Percentiles rank a stretch among this genome's conserved stretches.
These are phyloP conservation scores for Sorex maritimensis DNA, from an alignment of 2,797 vertebrate genomes.

Conservation along the genomic window DNA sequence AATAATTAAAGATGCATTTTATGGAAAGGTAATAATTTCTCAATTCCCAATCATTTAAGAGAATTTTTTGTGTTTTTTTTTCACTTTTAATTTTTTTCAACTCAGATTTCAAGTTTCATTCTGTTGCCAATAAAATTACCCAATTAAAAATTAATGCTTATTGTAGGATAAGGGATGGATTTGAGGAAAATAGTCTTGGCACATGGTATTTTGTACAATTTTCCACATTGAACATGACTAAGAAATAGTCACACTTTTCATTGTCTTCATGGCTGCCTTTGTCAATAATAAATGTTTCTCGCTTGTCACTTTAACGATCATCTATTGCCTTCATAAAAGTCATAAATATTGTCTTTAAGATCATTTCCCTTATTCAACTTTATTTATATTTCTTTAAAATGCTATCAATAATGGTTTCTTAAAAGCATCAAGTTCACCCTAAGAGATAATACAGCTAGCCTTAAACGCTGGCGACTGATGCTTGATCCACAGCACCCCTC, in stretches of 20 bases:
- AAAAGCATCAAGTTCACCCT: too few relatives aligned
- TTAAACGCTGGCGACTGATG: too few relatives aligned
- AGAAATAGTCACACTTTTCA: neutral
- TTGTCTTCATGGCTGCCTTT: too few relatives aligned
- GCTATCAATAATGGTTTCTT: too few relatives aligned
- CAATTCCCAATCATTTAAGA: neutral
- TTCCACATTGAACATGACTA: neutral
- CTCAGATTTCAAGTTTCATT: neutral
- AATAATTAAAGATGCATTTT: neutral
- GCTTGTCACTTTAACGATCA: too few relatives aligned
- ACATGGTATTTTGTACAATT: neutral
- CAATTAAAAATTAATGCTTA: neutral
- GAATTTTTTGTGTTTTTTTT: neutral
- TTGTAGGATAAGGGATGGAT: neutral
- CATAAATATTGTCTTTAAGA: neutral
- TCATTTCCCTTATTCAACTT: too few relatives aligned
- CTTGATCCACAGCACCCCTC: too few relatives aligned
- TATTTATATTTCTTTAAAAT: too few relatives aligned
- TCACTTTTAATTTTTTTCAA: neutral
- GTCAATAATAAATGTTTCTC: too few relatives aligned
- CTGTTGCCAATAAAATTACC: neutral
- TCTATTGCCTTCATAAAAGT: neutral
- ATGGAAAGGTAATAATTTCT: neutral
- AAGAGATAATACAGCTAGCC: too few relatives aligned
- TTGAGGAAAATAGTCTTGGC: constrained; percentile 55